Evolutionary conservation across 2,888 invertebrate species (phyloP), one percentile per base, ranked within the genome.

Genomic region (Azorinus chamasolen): DNA sequence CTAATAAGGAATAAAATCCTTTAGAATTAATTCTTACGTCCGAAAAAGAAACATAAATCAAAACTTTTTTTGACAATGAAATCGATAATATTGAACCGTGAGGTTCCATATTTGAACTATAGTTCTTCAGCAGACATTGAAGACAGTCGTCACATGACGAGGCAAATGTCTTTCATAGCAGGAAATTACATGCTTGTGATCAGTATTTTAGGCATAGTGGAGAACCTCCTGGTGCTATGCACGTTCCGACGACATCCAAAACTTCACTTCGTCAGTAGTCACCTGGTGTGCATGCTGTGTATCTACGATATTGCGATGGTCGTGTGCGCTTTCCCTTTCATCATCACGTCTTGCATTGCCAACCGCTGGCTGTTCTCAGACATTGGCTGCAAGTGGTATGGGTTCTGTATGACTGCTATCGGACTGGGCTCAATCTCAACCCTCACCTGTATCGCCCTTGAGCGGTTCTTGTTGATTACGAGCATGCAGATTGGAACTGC

Each of bases 301-400:
- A 14, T 41, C 14, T 25, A 8, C 18, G 66, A 66, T 41, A 16
- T 46, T 3, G 6, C 39, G 1, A 58, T 66, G 48, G 12, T 48
- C 22, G 16, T 25, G 10, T 14, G 57, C 6, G 37, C 48, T 25
- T 57, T 66, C n/a, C 66, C 66, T n/a, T 66, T 66, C 24, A 66
- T 66, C 25, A 27, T 32, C 12, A 39, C 57, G n/a, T 66, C 66
- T 4, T 48, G 50, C 39, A 10, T 66, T 0, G 57, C 43, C 22
- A 50, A 57, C 24, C 4, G 39, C 2, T 66, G 66, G 66, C n/a
- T 57, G n/a, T 66, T 66, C 20, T 57, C 57, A n/a, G 24, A 46
- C 16, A 12, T 50, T 8, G 66, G 66, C 12, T 66, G 66, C 37
- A 39, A 58, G 50, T 66, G 66, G 66, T 66, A 66, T 50, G 66